Evolutionary conservation across 2,113 vertebrate genomes (phyloP), one percentile per base, ranked within the genome.

Genomic region (Saguinus midas): DNA sequence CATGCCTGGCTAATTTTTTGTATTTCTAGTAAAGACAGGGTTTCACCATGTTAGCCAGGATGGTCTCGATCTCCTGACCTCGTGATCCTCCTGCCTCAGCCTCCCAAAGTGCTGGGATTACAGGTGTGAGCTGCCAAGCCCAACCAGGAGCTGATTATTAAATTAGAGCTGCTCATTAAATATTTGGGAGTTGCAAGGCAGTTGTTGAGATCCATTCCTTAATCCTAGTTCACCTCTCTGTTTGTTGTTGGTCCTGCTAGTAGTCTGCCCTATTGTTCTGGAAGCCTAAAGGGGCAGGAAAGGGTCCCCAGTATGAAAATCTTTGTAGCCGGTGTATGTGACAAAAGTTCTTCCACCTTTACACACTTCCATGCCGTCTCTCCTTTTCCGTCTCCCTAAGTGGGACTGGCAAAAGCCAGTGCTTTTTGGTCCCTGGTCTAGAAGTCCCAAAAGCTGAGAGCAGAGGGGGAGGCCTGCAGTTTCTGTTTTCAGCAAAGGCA

Each of bases 401-500:
- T 50, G 48, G 14, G 8, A 84, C 95, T 66, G 78, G 87, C 87
- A 48, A 81, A 84, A 90, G 80, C 90, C 48, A 27, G 7, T 0
- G 17, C 57, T 72, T 61, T 90, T n/a, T 61, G 57, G 70, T 86
- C 23, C 78, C 78, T 32, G 58, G 70, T 27, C 55, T 70, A 50
- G 91, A 78, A 83, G 76, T 23, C 80, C 58, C 27, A 95, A 92
- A 95, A 87, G 96, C 84, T 93, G 96, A 90, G 29, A 68, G 66
- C 87, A 94, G 92, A 85, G 80, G 1, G 86, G 82, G 95, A 90
- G 40, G 89, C 95, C 97, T 83, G 70, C 13, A 76, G 66, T 91
- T 81, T 84, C 92, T 75, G 87, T 81, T 92, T 96, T 35, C 90
- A 93, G 96, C 20, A 8, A 84, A 57, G 45, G 96, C 96, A 37